Base-by-base conservation (phyloP, 2,113 vertebrate species). In the Atherinomorus stipes region DNA sequence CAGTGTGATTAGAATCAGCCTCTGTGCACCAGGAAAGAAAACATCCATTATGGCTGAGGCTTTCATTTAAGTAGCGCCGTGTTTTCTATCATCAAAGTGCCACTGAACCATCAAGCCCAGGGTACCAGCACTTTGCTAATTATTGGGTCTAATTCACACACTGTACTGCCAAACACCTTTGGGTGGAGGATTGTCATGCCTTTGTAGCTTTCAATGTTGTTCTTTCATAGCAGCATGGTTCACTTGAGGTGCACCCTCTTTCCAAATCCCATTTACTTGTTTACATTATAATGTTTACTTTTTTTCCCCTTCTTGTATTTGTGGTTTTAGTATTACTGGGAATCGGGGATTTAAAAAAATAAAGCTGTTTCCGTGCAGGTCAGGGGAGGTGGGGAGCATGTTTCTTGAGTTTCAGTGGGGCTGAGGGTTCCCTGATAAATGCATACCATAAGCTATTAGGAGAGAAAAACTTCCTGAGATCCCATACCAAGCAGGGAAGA, bases 61-160 rank as follows among this genome's bases (percentile, higher is more conserved):
- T 95, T 94, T 93, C 86, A 84, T 92, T 85, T 91, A 90, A 93
- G 89, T 92, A 92, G 75, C 86, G 84, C 86, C 78, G 80, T 80
- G 85, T 79, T 88, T 65, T 63, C 51, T 69, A 56, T 87, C 84
- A 74, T 80, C 75, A 83, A 54, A 68, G 42, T 18, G 64, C 74
- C 86, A 86, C 62, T 94, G 93, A 94, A 93, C 91, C 93, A 89
- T 92, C 88, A 90, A 90, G 73, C 54, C 83, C 90, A 69, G 92
- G 81, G 90, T 93, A 91, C 93, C 92, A 93, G 94, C 91, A 92
- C 85, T 88, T 62, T 19, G 59, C 68, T 92, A 91, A 93, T 93
- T 93, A 91, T 69, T 51, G 85, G 88, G 63, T 93, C 89, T 85
- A 83, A 89, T 93, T 92, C 91, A 84, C 78, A 73, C 19, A 72